These are phyloP conservation scores for Trichogramma evanescens DNA, from an alignment of 2,888 invertebrate genomes.

Conservation along the genomic window DNA sequence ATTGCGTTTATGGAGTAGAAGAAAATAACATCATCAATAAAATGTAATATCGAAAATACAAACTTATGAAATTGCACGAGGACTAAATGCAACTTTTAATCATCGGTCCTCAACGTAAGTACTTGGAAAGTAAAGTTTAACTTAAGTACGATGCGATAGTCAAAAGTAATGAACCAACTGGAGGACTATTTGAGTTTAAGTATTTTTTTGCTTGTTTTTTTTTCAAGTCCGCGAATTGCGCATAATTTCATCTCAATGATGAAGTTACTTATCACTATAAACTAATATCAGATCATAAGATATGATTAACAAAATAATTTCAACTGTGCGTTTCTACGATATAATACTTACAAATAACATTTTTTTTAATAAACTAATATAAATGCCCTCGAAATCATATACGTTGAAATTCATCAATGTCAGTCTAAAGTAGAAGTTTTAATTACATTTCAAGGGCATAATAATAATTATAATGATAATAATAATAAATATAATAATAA, in stretches of 20 bases:
- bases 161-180: background rate
- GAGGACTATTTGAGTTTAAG: background rate
- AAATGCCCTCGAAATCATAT: background rate
- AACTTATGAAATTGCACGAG: conserved; percentile 8
- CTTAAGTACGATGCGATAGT: conserved; percentile 2
- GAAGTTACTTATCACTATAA: background rate
- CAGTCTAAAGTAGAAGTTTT: background rate
- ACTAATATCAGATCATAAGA: conserved; percentile 2
- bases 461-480: background rate
- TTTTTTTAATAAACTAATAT: background rate
- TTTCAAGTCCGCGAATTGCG: conserved; percentile 1
- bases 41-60: conserved; percentile 14
- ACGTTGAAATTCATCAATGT: background rate
- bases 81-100: background rate
- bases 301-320: background rate
- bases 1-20: conserved; percentile 23
- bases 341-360: background rate
- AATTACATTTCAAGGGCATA: too few relatives aligned
- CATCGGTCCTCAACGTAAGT: background rate
- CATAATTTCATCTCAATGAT: background rate
- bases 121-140: background rate
- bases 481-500: background rate
- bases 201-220: background rate
- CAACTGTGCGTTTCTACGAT: background rate
- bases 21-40: conserved; percentile 25